Evolutionary conservation across 2,888 invertebrate genomes (phyloP).

Genomic region (Habrosyne pyritoides): DNA sequence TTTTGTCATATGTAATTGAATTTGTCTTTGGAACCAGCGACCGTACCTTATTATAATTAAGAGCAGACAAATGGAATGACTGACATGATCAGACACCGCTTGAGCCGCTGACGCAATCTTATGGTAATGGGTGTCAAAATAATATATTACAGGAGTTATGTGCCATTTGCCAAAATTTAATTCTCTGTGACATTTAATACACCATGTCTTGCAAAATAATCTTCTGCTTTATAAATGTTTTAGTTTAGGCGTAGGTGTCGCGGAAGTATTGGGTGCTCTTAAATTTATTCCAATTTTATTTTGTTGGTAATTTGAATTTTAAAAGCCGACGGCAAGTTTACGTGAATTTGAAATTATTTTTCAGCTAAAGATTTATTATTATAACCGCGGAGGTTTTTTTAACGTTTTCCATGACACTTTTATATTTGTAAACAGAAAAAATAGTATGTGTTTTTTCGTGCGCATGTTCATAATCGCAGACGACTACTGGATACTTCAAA

Average conservation of each 20-base stretch:
- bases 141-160: slow-evolving; percentile 29
- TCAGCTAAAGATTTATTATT: neutral
- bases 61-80: slow-evolving; percentile 17
- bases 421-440: slow-evolving; percentile 2
- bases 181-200: slow-evolving; percentile 35
- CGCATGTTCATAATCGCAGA: neutral
- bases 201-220: slow-evolving; percentile 23
- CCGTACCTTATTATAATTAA: slow-evolving; percentile 13
- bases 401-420: neutral
- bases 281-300: slow-evolving; percentile 3
- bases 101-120: slow-evolving; percentile 32
- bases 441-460: neutral
- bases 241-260: slow-evolving; percentile 26
- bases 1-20: slow-evolving; percentile 20
- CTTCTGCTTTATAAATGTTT: slow-evolving; percentile 22
- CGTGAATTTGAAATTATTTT: slow-evolving; percentile 13
- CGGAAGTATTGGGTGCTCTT: slow-evolving; percentile 30
- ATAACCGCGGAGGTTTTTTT: neutral
- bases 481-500: neutral
- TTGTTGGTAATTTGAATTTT: slow-evolving; percentile 11
- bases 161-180: slow-evolving; percentile 35
- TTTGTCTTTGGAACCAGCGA: slow-evolving; percentile 11
- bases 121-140: slow-evolving; percentile 33
- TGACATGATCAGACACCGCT: slow-evolving; percentile 26
- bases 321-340: slow-evolving; percentile 18